These are phyloP conservation scores for Piscicola geometra DNA, from an alignment of 2,888 invertebrate genomes.

Conservation along the genomic window DNA sequence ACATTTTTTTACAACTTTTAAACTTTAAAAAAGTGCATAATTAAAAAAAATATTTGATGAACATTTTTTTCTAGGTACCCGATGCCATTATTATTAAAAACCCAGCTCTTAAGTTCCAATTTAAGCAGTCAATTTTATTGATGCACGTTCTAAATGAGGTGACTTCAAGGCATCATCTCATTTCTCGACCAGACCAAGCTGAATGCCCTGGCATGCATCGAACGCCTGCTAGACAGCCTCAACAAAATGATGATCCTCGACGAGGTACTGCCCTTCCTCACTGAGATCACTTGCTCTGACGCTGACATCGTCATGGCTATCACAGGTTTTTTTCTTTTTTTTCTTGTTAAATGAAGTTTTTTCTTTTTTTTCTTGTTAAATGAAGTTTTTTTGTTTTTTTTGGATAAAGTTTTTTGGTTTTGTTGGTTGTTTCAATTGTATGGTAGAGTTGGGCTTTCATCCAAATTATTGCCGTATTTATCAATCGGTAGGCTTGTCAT, in stretches of 20 bases:
- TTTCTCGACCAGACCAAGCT: slow-evolving; percentile 56
- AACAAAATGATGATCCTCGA: slow-evolving; percentile 83
- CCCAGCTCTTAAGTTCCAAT: no score
- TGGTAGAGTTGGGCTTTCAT: neutral
- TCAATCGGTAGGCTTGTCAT: no score
- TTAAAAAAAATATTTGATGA: no score
- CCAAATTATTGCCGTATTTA: no score
- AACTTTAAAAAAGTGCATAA: no score
- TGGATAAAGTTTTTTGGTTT: neutral
- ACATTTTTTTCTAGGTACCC: no score
- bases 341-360: neutral
- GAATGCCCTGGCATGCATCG: slow-evolving; percentile 59
- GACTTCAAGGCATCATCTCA: no score
- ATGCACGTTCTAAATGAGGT: no score
- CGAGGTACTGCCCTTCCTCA: slow-evolving; percentile 80
- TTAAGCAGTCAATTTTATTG: no score
- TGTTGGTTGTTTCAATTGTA: neutral
- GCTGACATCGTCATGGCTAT: slow-evolving; percentile 82
- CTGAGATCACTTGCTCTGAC: slow-evolving; percentile 78
- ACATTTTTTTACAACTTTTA: no score
- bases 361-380: neutral
- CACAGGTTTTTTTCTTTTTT: slow-evolving; percentile 79
- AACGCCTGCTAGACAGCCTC: slow-evolving; percentile 74
- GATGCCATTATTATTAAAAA: no score
- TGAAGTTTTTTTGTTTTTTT: neutral